A percentile compares a stretch with the other conserved stretches of the same genome.
Evolutionary conservation across 2,113 vertebrate species (phyloP).

Genomic region (Turdus rufiventris): DNA sequence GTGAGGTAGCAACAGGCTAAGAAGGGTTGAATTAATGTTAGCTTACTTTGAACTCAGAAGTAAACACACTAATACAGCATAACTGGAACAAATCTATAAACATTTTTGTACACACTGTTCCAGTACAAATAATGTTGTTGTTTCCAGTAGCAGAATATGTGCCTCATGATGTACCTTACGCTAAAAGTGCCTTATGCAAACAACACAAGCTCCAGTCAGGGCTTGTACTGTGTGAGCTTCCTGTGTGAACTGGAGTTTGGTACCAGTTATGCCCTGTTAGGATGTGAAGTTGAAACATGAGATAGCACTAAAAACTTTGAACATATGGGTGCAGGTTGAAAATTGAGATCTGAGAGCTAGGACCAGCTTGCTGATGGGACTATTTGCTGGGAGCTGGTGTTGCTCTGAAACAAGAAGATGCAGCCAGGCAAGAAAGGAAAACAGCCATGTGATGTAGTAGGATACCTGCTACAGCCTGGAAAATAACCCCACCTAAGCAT

Average conservation of each 20-base stretch:
- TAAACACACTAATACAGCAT: background rate
- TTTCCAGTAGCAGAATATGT: background rate
- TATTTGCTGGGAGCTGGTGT: background rate
- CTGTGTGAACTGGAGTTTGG: background rate
- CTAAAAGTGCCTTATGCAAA: background rate
- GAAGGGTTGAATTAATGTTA: background rate
- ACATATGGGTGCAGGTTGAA: background rate
- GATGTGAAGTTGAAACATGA: background rate
- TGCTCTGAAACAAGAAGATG: background rate
- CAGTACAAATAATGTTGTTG: background rate
- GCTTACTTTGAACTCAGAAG: background rate
- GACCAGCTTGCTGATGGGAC: background rate
- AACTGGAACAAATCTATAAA: background rate
- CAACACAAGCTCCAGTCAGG: background rate
- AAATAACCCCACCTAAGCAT: background rate
- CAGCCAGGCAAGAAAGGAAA: background rate
- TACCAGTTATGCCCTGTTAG: background rate
- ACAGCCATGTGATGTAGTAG: background rate
- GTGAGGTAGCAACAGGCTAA: background rate
- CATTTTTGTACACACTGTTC: background rate
- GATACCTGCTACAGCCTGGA: background rate
- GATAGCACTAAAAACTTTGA: background rate
- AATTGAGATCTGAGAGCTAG: background rate
- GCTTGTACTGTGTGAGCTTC: background rate
- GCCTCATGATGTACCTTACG: background rate